Base-by-base conservation (phyloP, 2,113 vertebrate species). In the Pollachius pollachius region DNA sequence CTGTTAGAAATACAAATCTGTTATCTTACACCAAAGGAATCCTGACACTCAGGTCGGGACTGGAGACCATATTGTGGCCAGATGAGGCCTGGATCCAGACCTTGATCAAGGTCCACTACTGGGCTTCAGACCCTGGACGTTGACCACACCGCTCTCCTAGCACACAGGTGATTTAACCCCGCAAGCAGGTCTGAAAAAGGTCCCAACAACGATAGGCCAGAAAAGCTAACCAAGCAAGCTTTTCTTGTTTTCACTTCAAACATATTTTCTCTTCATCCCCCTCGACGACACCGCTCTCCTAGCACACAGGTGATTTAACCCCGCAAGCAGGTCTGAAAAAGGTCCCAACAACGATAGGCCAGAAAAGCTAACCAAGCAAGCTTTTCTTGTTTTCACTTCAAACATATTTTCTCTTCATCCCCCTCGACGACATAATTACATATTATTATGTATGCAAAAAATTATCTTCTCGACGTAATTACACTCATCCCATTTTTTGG, bases 31-130 rank as follows among this genome's bases (percentile, higher is more conserved):
- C 56, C 27, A 73, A 80, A 75, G 62, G 67, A 78, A 73, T 66
- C 71, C 48, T 68, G 61, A 62, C 11, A 18, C 72, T 79, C 52
- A 16, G 54, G 73, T 80, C 30, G 68, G 80, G 78, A 79, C 76
- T 73, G 70, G 54, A 70, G 79, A 81, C 64, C 82, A 88, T 84
- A 81, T 85, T 87, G 82, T 76, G 81, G 56, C 82, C 89, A 87
- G 83, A 90, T 90, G 85, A 85, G 74, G 16, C 70, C 70, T 67
- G 70, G 64, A 69, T 61, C 76, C 41, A 67, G 70, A 77, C 83
- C 65, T 62, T 80, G 15, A 34, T 75, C 62, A 62, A 73, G 81
- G 78, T 85, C 59, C 75, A 67, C 64, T 65, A 69, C 75, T 84
- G 77, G 79, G 73, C 69, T 68, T 73, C 75, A 69, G 72, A 58